Conservation (phyloP, 2,888 invertebrate species). For the Hybos culiciformis region DNA sequence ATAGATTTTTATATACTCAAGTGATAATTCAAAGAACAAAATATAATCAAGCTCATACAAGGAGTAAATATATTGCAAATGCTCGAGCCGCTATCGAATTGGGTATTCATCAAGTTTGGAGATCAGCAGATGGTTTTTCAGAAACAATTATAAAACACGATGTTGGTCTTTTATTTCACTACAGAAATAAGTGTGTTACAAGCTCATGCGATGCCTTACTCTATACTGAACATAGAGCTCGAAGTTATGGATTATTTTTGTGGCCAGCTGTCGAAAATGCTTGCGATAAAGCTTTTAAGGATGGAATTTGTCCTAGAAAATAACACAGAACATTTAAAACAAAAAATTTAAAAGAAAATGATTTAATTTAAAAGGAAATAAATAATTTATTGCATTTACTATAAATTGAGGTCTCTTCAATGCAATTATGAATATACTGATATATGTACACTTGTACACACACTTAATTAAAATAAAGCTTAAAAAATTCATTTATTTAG, state of each 20-base stretch:
- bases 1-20: slow-evolving; percentile 32
- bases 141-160: slow-evolving; percentile 22
- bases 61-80: slow-evolving; percentile 76
- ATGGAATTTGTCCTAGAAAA: slow-evolving; percentile 22
- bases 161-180: slow-evolving; percentile 31
- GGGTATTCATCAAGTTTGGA: slow-evolving; percentile 70
- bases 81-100: slow-evolving; percentile 73
- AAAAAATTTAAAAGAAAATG: too few species aligned
- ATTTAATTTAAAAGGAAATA: too few species aligned
- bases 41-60: slow-evolving; percentile 49
- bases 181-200: slow-evolving; percentile 27
- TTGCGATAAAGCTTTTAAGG: slow-evolving; percentile 25
- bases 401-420: too few species aligned
- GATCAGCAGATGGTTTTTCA: slow-evolving; percentile 21
- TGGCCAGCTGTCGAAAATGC: slow-evolving; percentile 30
- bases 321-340: too few species aligned
- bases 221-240: slow-evolving; percentile 26
- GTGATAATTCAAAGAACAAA: slow-evolving; percentile 30
- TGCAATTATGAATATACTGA: too few species aligned
- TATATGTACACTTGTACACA: too few species aligned
- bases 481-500: too few species aligned
- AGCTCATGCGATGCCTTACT: slow-evolving; percentile 21
- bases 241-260: slow-evolving; percentile 29
- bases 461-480: too few species aligned
- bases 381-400: too few species aligned